phyloP scores from a whole-genome alignment of 2,888 invertebrate genomes.

The Dasypolia templi region DNA sequence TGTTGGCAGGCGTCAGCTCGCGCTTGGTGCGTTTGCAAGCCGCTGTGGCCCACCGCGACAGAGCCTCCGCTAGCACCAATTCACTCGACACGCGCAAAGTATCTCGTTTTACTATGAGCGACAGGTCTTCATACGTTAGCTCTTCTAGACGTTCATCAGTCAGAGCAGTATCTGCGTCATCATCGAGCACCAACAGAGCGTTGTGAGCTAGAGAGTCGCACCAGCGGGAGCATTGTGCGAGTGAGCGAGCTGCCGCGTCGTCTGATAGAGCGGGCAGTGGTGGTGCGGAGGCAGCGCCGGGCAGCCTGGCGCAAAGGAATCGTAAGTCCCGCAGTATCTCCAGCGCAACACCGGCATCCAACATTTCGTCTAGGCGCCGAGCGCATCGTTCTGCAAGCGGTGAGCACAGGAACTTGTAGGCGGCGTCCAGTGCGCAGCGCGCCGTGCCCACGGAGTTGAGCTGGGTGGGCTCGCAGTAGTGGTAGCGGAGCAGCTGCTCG shows the following conservation, averaged over 20 bases:
- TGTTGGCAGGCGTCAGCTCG: constrained; percentile 85
- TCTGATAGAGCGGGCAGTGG: constrained; percentile 84
- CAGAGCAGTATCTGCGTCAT: constrained; percentile 83
- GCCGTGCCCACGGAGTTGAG: constrained; percentile 92
- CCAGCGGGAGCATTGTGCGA: constrained; percentile 87
- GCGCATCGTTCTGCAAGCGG: constrained; percentile 93
- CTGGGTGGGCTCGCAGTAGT: constrained; percentile 91
- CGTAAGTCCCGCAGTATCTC: constrained; percentile 91
- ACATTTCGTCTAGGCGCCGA: constrained; percentile 91
- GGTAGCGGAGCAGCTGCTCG: constrained; percentile 92
- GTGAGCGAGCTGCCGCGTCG: constrained; percentile 81
- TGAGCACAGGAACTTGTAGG: constrained; percentile 93
- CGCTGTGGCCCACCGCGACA: constrained; percentile 90
- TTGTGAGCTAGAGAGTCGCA: constrained; percentile 92
- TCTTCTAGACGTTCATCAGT: constrained; percentile 88
- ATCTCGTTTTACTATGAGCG: constrained; percentile 92
- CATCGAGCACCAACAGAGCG: constrained; percentile 91
- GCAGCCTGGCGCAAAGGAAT: constrained; percentile 84
- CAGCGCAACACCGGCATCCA: constrained; percentile 92
- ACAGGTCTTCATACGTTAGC: constrained; percentile 91
- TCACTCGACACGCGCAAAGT: constrained; percentile 92
- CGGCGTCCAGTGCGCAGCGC: constrained; percentile 93
- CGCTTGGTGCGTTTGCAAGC: constrained; percentile 85
- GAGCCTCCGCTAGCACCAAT: constrained; percentile 90
- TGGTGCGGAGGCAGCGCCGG: constrained; percentile 88